Conservation (phyloP, 2,888 invertebrate genomes). For the Sphaeridia pumilis region DNA sequence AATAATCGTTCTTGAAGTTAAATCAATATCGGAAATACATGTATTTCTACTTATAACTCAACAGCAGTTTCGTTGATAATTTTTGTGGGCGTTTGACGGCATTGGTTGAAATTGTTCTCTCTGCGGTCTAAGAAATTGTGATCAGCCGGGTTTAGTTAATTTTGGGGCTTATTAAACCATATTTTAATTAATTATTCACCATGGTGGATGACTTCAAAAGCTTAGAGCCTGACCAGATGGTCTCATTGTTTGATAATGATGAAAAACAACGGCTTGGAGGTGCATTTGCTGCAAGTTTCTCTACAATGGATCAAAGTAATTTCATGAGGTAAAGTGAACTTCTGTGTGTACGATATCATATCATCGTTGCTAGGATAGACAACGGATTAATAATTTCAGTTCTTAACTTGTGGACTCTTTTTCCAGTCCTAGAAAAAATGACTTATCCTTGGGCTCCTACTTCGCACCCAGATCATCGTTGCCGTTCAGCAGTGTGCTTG, state of each 20-base stretch:
- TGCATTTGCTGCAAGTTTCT: neutral
- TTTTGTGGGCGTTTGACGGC: too few relatives aligned
- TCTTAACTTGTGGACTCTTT: neutral
- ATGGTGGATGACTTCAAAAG: neutral
- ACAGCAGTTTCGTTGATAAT: too few relatives aligned
- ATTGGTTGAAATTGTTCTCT: too few relatives aligned
- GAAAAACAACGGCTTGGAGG: neutral
- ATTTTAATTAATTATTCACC: neutral
- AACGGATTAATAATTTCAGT: too few relatives aligned
- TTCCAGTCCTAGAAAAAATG: slow-evolving; percentile 4
- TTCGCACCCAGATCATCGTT: slow-evolving; percentile 5
- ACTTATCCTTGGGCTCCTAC: slow-evolving; percentile 5
- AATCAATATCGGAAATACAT: too few relatives aligned
- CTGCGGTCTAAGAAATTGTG: too few relatives aligned
- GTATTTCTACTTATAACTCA: too few relatives aligned
- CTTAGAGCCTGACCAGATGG: neutral
- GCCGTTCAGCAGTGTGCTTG: slow-evolving; percentile 1
- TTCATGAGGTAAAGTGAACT: neutral
- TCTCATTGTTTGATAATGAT: neutral
- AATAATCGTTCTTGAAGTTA: too few relatives aligned
- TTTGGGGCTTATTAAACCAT: too few relatives aligned
- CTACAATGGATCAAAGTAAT: neutral
- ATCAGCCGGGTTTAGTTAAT: too few relatives aligned
- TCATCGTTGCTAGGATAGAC: neutral
- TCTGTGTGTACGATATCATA: neutral